Evolutionary conservation across 2,113 vertebrate species (phyloP), one percentile per base, ranked within the genome.

Genomic region (Mohoua ochrocephala): DNA sequence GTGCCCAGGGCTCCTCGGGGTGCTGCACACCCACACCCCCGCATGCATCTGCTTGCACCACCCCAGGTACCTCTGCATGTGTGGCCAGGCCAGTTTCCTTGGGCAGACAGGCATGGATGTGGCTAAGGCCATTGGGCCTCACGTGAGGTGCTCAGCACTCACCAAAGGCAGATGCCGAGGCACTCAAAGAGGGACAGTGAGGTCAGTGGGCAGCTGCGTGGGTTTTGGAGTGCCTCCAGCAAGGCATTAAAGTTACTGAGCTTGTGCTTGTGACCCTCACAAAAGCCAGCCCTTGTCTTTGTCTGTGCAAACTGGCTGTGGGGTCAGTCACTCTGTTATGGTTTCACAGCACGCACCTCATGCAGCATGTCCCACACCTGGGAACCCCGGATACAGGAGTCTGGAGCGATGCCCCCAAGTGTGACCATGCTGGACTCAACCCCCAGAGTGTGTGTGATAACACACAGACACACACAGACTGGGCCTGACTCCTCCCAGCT

Each of bases 291-390:
- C 68, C 30, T 86, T 47, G 49, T 20, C 53, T 80, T 37, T 39
- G 31, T 83, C 61, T 45, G 6, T 49, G 41, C 68, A 74, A 22
- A 56, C 12, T 11, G 42, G 16, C 64, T 22, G 33, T 15, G 31
- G 16, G 28, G 5, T 65, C 23, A 17, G 78, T 54, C 42, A 21
- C 61, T 18, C 49, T 61, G 30, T 10, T 30, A 21, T 7, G 18
- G 54, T 41, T 60, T 69, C 52, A 61, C 64, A 69, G 71, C 24
- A 49, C 4, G 3, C 15, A 27, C 30, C 39, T 37, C 57, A 49
- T 0, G 0, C n/a, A 84, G 23, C 9, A 12, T 0, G 1, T 30
- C 33, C 70, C 63, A 77, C 21, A 18, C 17, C 44, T n/a, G 21
- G 54, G 24, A 63, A 71, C 15, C 49, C n/a, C 8, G 33, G 35